Evolutionary conservation across 2,113 vertebrate species (phyloP), one percentile per base, ranked within the genome.

Genomic region (Haplochromis vanheusdeni): DNA sequence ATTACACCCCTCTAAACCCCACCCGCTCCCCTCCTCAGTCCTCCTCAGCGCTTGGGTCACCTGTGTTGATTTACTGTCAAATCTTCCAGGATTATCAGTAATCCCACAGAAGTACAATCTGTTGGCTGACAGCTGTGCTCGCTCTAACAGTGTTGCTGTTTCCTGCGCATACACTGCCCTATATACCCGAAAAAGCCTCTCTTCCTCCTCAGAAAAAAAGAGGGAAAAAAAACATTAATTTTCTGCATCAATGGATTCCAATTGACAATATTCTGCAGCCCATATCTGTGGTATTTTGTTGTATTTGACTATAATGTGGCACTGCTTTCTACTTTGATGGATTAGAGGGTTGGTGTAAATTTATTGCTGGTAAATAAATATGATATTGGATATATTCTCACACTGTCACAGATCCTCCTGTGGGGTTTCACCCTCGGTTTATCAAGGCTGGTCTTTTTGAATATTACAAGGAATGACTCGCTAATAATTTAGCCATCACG

Each of bases 31-130:
- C 33, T 60, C 58, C 14, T 84, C 82, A 80, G 86, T 82, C 75
- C 77, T 75, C 86, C 82, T 73, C 62, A 31, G 80, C 9, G 28
- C 54, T 86, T 51, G 75, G 94, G 93, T 94, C 94, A 95, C 94
- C 93, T 95, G 92, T 95, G 92, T 91, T 94, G 94, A 96, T 95
- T 95, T 95, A 93, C 94, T 95, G 94, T 95, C 92, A 95, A 96
- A 96, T 95, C 95, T 96, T 95, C 81, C 84, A 92, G 94, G 95
- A 96, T 96, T 96, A 96, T 95, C 93, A 28, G 93, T 95, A 96
- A 95, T 95, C 95, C 93, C 86, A 77, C 80, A 88, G 91, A 93
- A 93, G 89, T 86, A 85, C 93, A 94, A 94, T 95, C 93, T 95
- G 91, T 95, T 94, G 95, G 91, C 92, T 93, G 93, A 96, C 96